These are phyloP conservation scores for Dolichomitus sp. DNA, from an alignment of 2,888 invertebrate genomes.

Conservation along the genomic window DNA sequence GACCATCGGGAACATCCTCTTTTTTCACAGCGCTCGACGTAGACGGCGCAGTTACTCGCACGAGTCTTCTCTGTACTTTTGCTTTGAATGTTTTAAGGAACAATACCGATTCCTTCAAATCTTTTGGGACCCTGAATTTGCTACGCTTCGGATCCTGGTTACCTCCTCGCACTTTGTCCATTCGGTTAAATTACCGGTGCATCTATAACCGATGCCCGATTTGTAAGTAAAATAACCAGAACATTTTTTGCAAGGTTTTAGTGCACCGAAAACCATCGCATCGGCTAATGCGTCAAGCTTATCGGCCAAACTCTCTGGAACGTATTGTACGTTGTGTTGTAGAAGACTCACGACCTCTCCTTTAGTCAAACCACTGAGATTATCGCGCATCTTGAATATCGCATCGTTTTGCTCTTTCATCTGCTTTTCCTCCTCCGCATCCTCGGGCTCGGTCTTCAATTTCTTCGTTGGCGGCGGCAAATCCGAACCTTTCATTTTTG, in stretches of 20 bases:
- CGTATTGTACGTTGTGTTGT: constrained; percentile 91
- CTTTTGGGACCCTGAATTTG: constrained; percentile 90
- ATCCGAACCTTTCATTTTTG: constrained; percentile 88
- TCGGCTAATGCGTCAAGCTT: constrained; percentile 93
- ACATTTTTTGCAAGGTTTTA: constrained; percentile 93
- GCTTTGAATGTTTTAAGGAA: constrained; percentile 90
- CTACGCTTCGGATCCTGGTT: constrained; percentile 91
- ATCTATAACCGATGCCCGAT: constrained; percentile 93
- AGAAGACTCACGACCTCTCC: constrained; percentile 89
- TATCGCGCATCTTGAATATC: constrained; percentile 90
- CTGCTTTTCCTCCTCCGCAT: constrained; percentile 88
- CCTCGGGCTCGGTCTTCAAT: constrained; percentile 89
- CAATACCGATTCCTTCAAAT: constrained; percentile 72
- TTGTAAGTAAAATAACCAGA: constrained; percentile 90
- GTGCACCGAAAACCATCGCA: constrained; percentile 95
- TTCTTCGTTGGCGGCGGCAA: constrained; percentile 89
- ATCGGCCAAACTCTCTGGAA: constrained; percentile 90
- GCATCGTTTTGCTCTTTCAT: constrained; percentile 92
- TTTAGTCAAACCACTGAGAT: constrained; percentile 88
- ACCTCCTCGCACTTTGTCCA: constrained; percentile 95
- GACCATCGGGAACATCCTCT: constrained; percentile 87
- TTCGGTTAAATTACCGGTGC: constrained; percentile 93
- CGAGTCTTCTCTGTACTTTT: constrained; percentile 88
- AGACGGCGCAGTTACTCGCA: constrained; percentile 88
- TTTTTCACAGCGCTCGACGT: constrained; percentile 86